Percentiles rank a stretch among this genome's conserved stretches.
phyloP scores from a whole-genome alignment of 2,888 invertebrate species.

The Apotomis betuletana region DNA sequence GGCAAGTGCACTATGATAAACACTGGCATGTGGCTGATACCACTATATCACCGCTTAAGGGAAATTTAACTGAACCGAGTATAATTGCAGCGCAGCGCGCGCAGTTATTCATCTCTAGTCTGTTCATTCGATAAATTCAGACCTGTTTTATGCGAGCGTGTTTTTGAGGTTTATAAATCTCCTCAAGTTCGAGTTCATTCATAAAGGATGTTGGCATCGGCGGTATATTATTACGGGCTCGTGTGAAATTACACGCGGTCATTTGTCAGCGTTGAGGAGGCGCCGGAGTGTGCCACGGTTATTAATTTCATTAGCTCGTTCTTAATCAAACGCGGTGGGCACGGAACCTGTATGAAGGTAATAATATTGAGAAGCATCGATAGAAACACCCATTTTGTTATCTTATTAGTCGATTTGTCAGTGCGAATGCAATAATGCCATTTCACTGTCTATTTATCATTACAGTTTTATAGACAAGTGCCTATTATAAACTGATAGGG shows the following conservation, averaged over 20 bases:
- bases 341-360: conserved; percentile 54
- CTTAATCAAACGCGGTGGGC: conserved; percentile 74
- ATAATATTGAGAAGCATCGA: conserved; percentile 59
- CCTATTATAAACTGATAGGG: too few species aligned
- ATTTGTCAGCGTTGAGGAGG: conserved; percentile 77
- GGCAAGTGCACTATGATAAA: conserved; percentile 57
- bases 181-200: conserved; percentile 38
- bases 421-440: conserved; percentile 17
- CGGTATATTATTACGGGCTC: conserved; percentile 67
- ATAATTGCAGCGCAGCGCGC: conserved; percentile 55
- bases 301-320: conserved; percentile 80
- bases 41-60: conserved; percentile 61
- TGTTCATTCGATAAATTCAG: conserved; percentile 16
- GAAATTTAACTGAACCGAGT: conserved; percentile 56
- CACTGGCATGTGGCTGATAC: conserved; percentile 53
- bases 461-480: not conserved
- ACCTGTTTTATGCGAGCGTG: conserved; percentile 23
- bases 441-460: not conserved
- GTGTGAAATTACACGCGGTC: conserved; percentile 81
- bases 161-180: conserved; percentile 37
- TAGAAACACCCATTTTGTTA: conserved; percentile 47
- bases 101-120: conserved; percentile 39
- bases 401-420: conserved; percentile 48
- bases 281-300: conserved; percentile 70
- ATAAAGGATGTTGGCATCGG: conserved; percentile 49